A percentile compares a stretch with the other conserved stretches of the same genome.
phyloP scores from a whole-genome alignment of 2,797 vertebrate genomes.

The Hydrophis major region DNA sequence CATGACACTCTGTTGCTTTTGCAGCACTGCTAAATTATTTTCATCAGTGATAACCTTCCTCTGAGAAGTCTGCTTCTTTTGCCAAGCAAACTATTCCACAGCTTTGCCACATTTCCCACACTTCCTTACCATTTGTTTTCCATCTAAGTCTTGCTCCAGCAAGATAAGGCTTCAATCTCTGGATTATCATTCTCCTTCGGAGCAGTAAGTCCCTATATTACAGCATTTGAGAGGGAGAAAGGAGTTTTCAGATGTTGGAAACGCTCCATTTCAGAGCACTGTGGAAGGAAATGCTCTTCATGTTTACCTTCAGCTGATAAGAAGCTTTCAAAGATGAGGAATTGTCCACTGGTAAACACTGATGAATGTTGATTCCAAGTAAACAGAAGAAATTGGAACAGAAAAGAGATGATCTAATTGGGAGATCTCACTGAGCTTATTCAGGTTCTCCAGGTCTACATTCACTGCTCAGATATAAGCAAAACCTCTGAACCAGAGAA shows the following conservation, averaged over 20 bases:
- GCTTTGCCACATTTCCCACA: neutral
- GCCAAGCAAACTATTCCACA: neutral
- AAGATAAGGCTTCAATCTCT: neutral
- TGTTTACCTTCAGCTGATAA: neutral
- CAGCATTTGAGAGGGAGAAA: neutral
- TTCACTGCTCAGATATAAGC: neutral
- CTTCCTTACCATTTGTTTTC: neutral
- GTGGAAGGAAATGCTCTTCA: neutral
- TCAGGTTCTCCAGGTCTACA: neutral
- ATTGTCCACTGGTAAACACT: neutral
- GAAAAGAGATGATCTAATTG: neutral
- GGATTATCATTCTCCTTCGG: neutral
- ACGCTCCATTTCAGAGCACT: neutral
- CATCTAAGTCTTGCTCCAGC: neutral
- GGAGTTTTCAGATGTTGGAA: neutral
- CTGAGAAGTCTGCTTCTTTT: neutral
- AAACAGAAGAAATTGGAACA: neutral
- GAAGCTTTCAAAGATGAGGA: neutral
- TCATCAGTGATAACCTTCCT: neutral
- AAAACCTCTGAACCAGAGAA: neutral
- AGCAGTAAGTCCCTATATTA: neutral
- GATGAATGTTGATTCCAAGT: neutral
- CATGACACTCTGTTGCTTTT: constrained; percentile 1
- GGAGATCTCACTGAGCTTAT: neutral
- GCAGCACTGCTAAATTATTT: constrained; percentile 19